Percentiles rank a stretch among this genome's conserved stretches.
phyloP scores from a whole-genome alignment of 2,113 vertebrate genomes.

The Chlorodrepanis virens region DNA sequence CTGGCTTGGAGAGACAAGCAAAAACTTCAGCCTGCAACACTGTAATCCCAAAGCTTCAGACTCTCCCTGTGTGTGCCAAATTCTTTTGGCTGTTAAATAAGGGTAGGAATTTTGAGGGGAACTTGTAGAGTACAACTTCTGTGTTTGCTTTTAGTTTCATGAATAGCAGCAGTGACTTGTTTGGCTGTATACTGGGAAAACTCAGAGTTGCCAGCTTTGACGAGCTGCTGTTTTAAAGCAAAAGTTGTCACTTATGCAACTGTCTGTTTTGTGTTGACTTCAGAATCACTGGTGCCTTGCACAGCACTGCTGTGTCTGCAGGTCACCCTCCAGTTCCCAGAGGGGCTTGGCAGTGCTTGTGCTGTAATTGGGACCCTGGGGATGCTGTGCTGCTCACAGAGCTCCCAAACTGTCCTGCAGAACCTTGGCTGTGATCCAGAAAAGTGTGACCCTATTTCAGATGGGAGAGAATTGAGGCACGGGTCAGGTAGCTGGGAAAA shows the following conservation, averaged over 20 bases:
- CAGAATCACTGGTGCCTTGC: not conserved
- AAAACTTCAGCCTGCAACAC: not conserved
- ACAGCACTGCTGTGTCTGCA: not conserved
- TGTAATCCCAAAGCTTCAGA: conserved; percentile 29
- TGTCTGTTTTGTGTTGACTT: not conserved
- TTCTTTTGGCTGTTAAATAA: conserved; percentile 30
- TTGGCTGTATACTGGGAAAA: not conserved
- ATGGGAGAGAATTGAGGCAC: not conserved
- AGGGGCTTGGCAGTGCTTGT: not conserved
- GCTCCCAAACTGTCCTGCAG: not conserved
- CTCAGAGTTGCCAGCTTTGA: not conserved
- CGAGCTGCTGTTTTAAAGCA: not conserved
- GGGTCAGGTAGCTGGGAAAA: not conserved
- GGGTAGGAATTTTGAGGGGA: conserved; percentile 5
- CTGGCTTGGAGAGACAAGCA: not conserved
- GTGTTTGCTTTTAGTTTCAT: conserved; percentile 30
- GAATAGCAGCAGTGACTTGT: conserved; percentile 16
- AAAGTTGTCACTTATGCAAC: not conserved
- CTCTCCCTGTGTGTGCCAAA: not conserved
- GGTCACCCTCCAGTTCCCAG: not conserved
- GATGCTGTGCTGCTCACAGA: not conserved
- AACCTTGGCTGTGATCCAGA: not conserved
- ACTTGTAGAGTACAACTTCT: not conserved
- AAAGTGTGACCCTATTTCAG: not conserved
- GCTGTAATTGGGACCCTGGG: not conserved